These are phyloP conservation scores for Chrysolina americana DNA, from an alignment of 2,888 invertebrate genomes.

Conservation along the genomic window DNA sequence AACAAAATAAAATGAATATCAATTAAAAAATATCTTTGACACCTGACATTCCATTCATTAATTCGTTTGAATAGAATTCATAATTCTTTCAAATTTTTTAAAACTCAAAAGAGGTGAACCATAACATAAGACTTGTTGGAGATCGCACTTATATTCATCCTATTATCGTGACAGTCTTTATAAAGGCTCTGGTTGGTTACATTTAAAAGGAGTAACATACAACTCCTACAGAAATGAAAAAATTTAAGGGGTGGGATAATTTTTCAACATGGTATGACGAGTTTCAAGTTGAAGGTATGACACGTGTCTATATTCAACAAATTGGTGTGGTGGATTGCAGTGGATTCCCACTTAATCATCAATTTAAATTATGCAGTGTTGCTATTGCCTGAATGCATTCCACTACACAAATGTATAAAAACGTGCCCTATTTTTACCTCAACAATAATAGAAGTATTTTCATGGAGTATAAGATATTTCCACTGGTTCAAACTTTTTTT, in stretches of 20 bases:
- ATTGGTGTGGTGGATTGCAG: not conserved
- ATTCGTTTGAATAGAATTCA: too few relatives aligned
- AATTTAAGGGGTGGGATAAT: not conserved
- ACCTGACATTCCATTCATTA: slow-evolving; percentile 1
- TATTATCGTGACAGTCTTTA: too few relatives aligned
- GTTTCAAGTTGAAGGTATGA: slow-evolving; percentile 23
- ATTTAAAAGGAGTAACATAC: slow-evolving; percentile 10
- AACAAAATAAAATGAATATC: slow-evolving; percentile 28
- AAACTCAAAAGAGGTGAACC: too few relatives aligned
- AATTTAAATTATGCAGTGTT: slow-evolving; percentile 14
- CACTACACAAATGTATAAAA: slow-evolving; percentile 15
- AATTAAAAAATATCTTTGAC: not conserved
- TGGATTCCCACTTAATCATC: slow-evolving; percentile 5
- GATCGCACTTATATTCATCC: too few relatives aligned
- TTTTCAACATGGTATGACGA: not conserved
- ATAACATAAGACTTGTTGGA: too few relatives aligned
- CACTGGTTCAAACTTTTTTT: slow-evolving; percentile 1
- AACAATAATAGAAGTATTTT: not conserved
- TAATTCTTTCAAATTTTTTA: not conserved
- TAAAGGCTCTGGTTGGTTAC: too few relatives aligned
- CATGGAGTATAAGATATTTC: not conserved
- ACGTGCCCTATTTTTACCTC: not conserved
- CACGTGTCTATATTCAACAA: slow-evolving; percentile 15
- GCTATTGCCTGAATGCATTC: slow-evolving; percentile 2
- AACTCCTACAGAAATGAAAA: not conserved